Percentiles rank a stretch among this genome's conserved stretches.
These are phyloP conservation scores for Haliclona indistincta DNA, from an alignment of 37 sponge, comb jelly and placozoan genomes.

Conservation along the genomic window DNA sequence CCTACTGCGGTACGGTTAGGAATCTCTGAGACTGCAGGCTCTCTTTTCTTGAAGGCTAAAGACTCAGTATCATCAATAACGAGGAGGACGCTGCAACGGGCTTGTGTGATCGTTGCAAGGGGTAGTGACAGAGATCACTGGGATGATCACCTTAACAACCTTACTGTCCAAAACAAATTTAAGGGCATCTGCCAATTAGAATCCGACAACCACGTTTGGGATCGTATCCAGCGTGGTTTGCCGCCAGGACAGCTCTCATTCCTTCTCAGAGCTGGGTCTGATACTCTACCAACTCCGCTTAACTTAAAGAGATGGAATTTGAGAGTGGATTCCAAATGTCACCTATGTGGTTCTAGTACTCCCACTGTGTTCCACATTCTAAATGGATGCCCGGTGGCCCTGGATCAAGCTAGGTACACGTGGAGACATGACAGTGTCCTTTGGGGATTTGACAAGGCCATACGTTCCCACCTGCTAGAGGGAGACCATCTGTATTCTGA, in stretches of 20 bases:
- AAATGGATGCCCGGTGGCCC: slow-evolving; percentile 15
- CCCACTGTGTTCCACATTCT: slow-evolving; percentile 12
- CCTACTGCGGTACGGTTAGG: background rate
- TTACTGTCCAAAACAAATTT: too few relatives aligned
- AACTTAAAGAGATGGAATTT: slow-evolving; percentile 16
- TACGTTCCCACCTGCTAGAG: background rate
- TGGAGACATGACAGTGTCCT: slow-evolving; percentile 30
- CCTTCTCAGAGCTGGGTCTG: too few relatives aligned
- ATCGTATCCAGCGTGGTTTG: background rate
- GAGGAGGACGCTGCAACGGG: too few relatives aligned
- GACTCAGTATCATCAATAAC: too few relatives aligned
- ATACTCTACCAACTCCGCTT: slow-evolving; percentile 20
- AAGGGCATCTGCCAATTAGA: too few relatives aligned
- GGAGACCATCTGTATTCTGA: background rate
- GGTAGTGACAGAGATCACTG: too few relatives aligned
- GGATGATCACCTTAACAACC: background rate
- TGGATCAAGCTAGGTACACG: slow-evolving; percentile 16
- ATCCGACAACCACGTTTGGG: background rate
- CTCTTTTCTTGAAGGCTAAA: too few relatives aligned
- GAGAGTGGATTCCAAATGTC: background rate
- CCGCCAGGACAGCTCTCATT: slow-evolving; percentile 5
- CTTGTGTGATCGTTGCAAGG: too few relatives aligned
- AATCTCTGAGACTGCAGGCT: background rate
- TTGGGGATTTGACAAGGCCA: background rate
- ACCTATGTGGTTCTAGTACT: background rate